Percentiles rank a stretch among this genome's conserved stretches.
phyloP scores from a whole-genome alignment of 1,140 invertebrate species.

The Armadillidium nasatum region DNA sequence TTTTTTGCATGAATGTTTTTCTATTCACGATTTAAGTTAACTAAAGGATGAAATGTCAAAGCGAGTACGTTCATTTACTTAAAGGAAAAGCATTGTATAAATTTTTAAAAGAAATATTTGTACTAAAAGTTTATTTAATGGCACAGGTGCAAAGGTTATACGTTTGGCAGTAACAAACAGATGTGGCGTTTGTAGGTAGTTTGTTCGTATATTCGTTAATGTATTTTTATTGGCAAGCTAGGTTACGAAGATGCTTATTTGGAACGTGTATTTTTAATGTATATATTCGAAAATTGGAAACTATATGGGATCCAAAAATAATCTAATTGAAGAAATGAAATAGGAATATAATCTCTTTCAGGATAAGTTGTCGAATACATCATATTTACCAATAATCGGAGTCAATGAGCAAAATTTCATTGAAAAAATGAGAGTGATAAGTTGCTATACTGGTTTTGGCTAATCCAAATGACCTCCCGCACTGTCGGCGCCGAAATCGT shows the following conservation, averaged over 20 bases:
- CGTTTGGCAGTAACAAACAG: constrained; percentile 11
- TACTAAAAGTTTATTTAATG: not conserved
- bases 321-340: not conserved
- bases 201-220: not conserved
- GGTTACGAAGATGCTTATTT: not conserved
- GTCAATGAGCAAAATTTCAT: not conserved
- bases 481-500: not conserved
- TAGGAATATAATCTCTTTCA: not conserved
- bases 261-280: not conserved
- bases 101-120: not conserved
- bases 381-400: not conserved
- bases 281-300: not conserved
- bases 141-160: not conserved
- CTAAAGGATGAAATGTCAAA: not conserved
- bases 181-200: not conserved
- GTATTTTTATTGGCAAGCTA: not conserved
- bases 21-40: not conserved
- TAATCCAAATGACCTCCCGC: constrained; percentile 1
- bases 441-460: not conserved
- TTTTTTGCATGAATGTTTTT: not conserved
- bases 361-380: not conserved
- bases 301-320: not conserved
- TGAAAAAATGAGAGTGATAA: not conserved
- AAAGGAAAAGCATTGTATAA: not conserved
- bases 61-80: not conserved